These are phyloP conservation scores for Eugnorisma glareosa DNA, from an alignment of 2,888 invertebrate species.

Conservation along the genomic window DNA sequence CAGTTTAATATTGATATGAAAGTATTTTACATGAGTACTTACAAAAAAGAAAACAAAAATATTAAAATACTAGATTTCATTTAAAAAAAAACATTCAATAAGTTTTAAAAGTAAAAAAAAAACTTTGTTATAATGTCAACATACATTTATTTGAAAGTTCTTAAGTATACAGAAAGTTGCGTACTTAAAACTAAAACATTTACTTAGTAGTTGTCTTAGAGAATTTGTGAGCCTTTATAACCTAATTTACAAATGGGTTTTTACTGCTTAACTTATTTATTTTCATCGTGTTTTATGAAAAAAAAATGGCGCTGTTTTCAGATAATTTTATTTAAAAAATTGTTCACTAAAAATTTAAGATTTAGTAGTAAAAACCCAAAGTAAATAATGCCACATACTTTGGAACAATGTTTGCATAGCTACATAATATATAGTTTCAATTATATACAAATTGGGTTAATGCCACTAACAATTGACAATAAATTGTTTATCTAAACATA, in stretches of 20 bases:
- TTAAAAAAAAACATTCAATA: not conserved
- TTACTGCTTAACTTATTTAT: constrained; percentile 26
- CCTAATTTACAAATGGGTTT: constrained; percentile 54
- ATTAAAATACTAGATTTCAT: too few relatives aligned
- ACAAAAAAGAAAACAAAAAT: too few relatives aligned
- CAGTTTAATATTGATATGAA: constrained; percentile 66
- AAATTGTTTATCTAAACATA: constrained; percentile 71
- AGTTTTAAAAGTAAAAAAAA: not conserved
- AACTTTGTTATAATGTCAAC: constrained; percentile 5
- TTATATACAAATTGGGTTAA: constrained; percentile 70
- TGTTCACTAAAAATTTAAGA: not conserved
- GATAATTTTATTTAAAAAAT: not conserved
- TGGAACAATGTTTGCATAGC: constrained; percentile 61
- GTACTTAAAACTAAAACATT: constrained; percentile 62
- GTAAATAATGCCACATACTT: constrained; percentile 50
- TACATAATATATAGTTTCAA: constrained; percentile 58
- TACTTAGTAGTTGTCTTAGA: constrained; percentile 54
- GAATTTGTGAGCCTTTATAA: constrained; percentile 59
- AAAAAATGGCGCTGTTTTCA: not conserved
- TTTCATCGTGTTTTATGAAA: constrained; percentile 7
- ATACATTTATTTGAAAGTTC: constrained; percentile 28
- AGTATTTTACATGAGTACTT: constrained; percentile 58
- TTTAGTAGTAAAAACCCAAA: constrained; percentile 33
- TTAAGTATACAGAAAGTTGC: constrained; percentile 50
- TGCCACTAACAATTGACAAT: constrained; percentile 82